Conservation (phyloP, 2,113 vertebrate genomes). For the Orcinus orca region DNA sequence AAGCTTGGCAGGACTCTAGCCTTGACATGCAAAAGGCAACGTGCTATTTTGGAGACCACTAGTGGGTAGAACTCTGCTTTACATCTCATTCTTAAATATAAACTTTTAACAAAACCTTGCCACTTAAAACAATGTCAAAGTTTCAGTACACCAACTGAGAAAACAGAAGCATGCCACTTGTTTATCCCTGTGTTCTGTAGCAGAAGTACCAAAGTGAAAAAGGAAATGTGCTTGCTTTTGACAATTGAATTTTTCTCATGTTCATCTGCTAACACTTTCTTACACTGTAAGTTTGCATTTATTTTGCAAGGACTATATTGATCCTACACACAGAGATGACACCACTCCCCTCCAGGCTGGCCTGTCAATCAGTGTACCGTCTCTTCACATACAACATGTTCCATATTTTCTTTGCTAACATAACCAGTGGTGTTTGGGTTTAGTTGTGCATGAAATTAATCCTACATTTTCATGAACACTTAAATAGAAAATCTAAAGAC, state of each 20-base stretch:
- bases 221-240: slow-evolving; percentile 66
- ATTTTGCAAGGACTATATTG: slow-evolving; percentile 79
- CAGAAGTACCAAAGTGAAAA: slow-evolving; percentile 65
- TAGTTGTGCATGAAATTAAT: slow-evolving; percentile 63
- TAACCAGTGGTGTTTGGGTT: slow-evolving; percentile 82
- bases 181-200: slow-evolving; percentile 53
- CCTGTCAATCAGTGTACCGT: slow-evolving; percentile 73
- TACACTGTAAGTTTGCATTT: slow-evolving; percentile 74
- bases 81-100: slow-evolving; percentile 23
- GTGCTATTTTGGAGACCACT: neutral
- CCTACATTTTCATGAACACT: slow-evolving; percentile 75
- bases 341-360: slow-evolving; percentile 80
- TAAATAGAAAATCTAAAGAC: slow-evolving; percentile 70
- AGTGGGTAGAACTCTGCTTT: neutral
- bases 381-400: slow-evolving; percentile 79
- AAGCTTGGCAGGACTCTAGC: neutral
- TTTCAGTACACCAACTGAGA: slow-evolving; percentile 36
- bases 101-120: neutral
- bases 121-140: slow-evolving; percentile 7
- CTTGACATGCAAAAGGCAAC: neutral
- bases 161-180: slow-evolving; percentile 62
- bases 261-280: slow-evolving; percentile 78
- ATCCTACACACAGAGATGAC: slow-evolving; percentile 75
- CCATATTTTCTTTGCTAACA: slow-evolving; percentile 82
- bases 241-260: slow-evolving; percentile 75